Evolutionary conservation across 2,113 vertebrate genomes (phyloP).

Genomic region (Geococcyx californianus): DNA sequence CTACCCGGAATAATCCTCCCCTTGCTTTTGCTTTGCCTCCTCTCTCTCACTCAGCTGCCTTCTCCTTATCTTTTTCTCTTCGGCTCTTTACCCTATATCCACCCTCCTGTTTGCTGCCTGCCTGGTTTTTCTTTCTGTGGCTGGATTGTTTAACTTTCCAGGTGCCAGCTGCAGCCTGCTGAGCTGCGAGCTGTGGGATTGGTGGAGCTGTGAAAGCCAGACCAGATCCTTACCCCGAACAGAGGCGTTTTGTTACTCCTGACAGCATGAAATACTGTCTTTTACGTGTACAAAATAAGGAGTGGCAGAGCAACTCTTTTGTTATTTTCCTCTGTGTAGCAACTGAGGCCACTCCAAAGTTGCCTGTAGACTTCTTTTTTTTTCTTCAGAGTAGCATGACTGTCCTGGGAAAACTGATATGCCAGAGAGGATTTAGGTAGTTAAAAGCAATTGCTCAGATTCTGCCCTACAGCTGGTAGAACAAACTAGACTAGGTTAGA

Average conservation of each 20-base stretch:
- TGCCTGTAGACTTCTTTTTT: background rate
- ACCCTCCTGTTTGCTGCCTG: background rate
- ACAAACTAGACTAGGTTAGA: background rate
- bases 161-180: background rate
- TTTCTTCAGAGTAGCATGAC: background rate
- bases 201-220: background rate
- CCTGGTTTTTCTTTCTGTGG: background rate
- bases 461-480: background rate
- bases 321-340: background rate
- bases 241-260: background rate
- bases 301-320: conserved; percentile 10
- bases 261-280: background rate
- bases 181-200: background rate
- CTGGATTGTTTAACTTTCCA: background rate
- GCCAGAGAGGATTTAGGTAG: background rate
- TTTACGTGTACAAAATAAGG: background rate
- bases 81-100: background rate
- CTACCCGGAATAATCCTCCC: background rate
- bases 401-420: background rate
- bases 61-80: background rate
- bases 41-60: background rate
- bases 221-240: background rate
- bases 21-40: background rate
- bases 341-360: background rate
- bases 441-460: background rate